Percentiles rank a stretch among this genome's conserved stretches.
These are phyloP conservation scores for Pogonus chalceus DNA, from an alignment of 1,140 invertebrate genomes.

Conservation along the genomic window DNA sequence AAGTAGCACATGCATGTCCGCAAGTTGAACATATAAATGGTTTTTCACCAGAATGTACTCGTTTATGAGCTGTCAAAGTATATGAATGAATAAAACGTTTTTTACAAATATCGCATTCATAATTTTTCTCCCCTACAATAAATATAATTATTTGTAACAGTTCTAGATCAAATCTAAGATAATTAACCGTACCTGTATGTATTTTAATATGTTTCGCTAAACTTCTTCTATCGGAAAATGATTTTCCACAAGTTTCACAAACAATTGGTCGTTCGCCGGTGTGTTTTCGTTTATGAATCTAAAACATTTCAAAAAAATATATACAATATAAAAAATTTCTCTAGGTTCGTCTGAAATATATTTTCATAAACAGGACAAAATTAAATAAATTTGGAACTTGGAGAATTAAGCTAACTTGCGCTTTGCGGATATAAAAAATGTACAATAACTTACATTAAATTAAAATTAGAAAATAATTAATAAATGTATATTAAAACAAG, in stretches of 20 bases:
- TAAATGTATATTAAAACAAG: conserved; percentile 8
- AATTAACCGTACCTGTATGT: conserved; percentile 1
- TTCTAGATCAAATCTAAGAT: neutral
- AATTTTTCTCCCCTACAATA: neutral
- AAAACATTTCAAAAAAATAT: too few relatives aligned
- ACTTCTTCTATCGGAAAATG: conserved; percentile 1
- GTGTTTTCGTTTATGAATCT: conserved; percentile 3
- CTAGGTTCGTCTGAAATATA: too few relatives aligned
- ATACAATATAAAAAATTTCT: too few relatives aligned
- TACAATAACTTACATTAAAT: too few relatives aligned
- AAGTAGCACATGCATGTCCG: conserved; percentile 24
- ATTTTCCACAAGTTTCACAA: conserved; percentile 6
- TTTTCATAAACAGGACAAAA: too few relatives aligned
- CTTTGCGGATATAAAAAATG: too few relatives aligned
- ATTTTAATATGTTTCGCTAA: neutral
- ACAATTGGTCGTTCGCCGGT: conserved; percentile 1
- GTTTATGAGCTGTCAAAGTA: conserved; percentile 32
- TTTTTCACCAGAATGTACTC: conserved; percentile 44
- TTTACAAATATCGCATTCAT: conserved; percentile 1
- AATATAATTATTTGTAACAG: neutral
- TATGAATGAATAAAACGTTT: conserved; percentile 3
- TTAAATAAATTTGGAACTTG: too few relatives aligned
- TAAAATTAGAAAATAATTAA: too few relatives aligned
- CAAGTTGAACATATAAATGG: conserved; percentile 35
- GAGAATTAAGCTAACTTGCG: too few relatives aligned